Percentiles rank a stretch among this genome's conserved stretches.
phyloP scores from a whole-genome alignment of 2,888 invertebrate species.

The Argyresthia goedartella region DNA sequence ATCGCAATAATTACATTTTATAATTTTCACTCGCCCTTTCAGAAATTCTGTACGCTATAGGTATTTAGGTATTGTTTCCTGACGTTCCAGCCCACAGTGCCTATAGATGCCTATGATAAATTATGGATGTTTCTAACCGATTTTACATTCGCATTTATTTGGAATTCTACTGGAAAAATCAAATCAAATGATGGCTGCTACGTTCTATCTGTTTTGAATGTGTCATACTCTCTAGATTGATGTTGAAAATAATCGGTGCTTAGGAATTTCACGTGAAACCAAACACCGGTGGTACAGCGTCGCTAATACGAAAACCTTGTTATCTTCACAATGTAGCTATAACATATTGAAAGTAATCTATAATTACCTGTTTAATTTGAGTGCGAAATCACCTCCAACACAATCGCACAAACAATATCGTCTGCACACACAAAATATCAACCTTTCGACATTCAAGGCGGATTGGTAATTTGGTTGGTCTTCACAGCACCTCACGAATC shows the following conservation, averaged over 20 bases:
- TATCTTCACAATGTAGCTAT: not conserved
- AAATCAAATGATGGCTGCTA: not conserved
- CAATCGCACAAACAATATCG: constrained; percentile 35
- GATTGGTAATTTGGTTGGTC: constrained; percentile 25
- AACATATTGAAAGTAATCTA: constrained; percentile 1
- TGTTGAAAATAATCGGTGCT: not conserved
- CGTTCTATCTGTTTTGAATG: not conserved
- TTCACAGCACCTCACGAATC: constrained; percentile 41
- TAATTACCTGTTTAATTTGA: not conserved
- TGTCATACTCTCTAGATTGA: not conserved
- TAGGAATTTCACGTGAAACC: not conserved
- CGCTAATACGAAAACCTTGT: constrained; percentile 8
- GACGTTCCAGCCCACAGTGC: too few relatives aligned
- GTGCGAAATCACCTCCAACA: constrained; percentile 24
- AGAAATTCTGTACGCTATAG: too few relatives aligned
- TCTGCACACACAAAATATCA: constrained; percentile 48
- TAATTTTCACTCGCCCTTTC: too few relatives aligned
- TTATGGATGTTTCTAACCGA: too few relatives aligned
- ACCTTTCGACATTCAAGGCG: constrained; percentile 34
- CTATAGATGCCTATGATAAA: too few relatives aligned
- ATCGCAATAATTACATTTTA: too few relatives aligned
- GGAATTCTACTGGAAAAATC: too few relatives aligned
- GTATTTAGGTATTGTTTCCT: too few relatives aligned
- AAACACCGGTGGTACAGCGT: not conserved
- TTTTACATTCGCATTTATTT: too few relatives aligned